phyloP scores from a whole-genome alignment of 2,888 invertebrate genomes.

The Rhaphigaster nebulosa region DNA sequence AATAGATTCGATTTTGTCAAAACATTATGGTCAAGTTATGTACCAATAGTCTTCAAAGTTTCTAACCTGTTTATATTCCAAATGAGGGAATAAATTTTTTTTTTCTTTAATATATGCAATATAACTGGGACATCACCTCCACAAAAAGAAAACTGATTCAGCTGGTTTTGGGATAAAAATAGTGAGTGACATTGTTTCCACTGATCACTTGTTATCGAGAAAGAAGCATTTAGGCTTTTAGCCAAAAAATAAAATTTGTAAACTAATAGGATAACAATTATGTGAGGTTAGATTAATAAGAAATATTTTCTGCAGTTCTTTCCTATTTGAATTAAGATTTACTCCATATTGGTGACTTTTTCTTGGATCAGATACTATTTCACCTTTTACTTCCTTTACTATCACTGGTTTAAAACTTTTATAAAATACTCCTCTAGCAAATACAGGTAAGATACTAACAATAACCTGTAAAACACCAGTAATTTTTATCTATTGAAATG shows the following conservation, averaged over 20 bases:
- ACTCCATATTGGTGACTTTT: background rate
- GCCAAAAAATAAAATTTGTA: no score
- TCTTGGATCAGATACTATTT: background rate
- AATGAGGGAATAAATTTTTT: background rate
- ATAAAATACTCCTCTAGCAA: background rate
- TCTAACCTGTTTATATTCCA: no score
- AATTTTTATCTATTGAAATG: background rate
- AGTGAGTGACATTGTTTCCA: no score
- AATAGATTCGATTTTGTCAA: no score
- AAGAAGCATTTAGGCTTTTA: no score
- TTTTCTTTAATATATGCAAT: background rate
- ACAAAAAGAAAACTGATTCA: background rate
- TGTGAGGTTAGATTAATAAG: no score
- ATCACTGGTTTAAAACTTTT: background rate
- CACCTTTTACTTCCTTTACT: background rate
- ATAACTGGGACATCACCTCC: background rate
- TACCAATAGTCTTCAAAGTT: no score
- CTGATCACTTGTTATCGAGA: no score
- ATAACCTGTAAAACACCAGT: background rate
- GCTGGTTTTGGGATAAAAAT: background rate
- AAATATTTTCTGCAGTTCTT: background rate
- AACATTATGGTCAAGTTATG: no score
- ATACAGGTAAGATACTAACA: background rate
- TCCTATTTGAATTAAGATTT: background rate
- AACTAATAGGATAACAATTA: no score